phyloP scores from a whole-genome alignment of 2,113 vertebrate genomes.

The Vulpes lagopus region DNA sequence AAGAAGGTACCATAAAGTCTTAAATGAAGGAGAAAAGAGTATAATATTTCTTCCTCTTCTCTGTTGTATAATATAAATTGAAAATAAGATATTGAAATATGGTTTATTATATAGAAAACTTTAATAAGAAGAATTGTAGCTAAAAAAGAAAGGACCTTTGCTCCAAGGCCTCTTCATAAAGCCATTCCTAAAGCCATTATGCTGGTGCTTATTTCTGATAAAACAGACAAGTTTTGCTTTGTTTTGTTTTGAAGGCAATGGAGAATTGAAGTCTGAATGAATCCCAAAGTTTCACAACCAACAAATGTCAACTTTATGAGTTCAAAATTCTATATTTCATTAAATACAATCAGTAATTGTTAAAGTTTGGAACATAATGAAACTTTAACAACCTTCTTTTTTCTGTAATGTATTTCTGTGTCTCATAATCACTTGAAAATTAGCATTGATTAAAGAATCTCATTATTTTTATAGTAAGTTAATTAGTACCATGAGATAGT shows the following conservation, averaged over 20 bases:
- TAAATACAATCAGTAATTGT: not conserved
- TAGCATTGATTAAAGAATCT: not conserved
- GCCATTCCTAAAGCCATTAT: not conserved
- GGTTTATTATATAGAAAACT: not conserved
- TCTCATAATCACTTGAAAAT: not conserved
- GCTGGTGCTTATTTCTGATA: not conserved
- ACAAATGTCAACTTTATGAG: not conserved
- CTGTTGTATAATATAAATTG: not conserved
- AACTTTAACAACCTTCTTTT: not conserved
- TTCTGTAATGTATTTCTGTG: not conserved
- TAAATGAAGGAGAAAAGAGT: not conserved
- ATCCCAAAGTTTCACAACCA: not conserved
- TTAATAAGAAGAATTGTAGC: not conserved
- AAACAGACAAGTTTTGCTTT: not conserved
- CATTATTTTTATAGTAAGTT: not conserved
- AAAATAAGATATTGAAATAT: not conserved
- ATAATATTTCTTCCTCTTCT: not conserved
- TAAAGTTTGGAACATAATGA: not conserved
- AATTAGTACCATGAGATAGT: not conserved
- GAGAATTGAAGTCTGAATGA: not conserved
- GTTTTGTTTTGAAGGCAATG: not conserved
- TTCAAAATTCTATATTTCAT: not conserved
- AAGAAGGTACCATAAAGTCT: not conserved
- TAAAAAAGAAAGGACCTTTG: not conserved
- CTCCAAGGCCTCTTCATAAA: not conserved